Evolutionary conservation across 2,113 vertebrate species (phyloP), one percentile per base, ranked within the genome.

Genomic region (Nannospalax galili): DNA sequence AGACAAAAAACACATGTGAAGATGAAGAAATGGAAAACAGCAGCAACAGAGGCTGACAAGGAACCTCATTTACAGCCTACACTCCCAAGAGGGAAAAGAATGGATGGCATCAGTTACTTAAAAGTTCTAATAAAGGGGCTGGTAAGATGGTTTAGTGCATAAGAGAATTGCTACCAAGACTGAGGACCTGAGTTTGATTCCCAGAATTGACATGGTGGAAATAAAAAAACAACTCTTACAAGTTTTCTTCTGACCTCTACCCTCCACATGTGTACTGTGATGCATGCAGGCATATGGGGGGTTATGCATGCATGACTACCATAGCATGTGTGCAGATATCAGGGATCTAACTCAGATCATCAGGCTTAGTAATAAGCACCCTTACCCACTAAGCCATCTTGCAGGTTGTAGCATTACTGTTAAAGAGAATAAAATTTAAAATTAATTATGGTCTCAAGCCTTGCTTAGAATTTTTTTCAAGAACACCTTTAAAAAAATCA

Each of bases 381-480:
- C 42, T 32, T 14, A 42, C 28, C 28, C 28, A 84, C 16, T 45
- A 7, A 32, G 11, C 20, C 62, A 45, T 40, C 37, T 35, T 12
- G 30, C 10, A 20, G 45, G 28, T 40, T 4, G 22, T 48, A 28
- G 3, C 3, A 65, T 52, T 93, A 81, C 17, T 79, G 77, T 80
- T 42, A 78, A 91, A 67, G 60, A 82, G 70, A 93, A 93, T 74
- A 19, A 40, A 92, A 95, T 26, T 62, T 75, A 89, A 48, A 80
- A 56, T 35, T 69, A 79, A 88, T 91, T 58, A 19, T 42, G 69
- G 52, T 93, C 65, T 88, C 64, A 96, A 65, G 88, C 32, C 5
- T 56, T 94, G 22, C 12, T 88, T 40, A 72, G 56, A 94, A 80
- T 70, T 84, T n/a, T 87, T 14, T 40, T 95, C 72, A 90, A 86